These are phyloP conservation scores for Parotia lawesii DNA, from an alignment of 2,113 vertebrate genomes.

Conservation along the genomic window DNA sequence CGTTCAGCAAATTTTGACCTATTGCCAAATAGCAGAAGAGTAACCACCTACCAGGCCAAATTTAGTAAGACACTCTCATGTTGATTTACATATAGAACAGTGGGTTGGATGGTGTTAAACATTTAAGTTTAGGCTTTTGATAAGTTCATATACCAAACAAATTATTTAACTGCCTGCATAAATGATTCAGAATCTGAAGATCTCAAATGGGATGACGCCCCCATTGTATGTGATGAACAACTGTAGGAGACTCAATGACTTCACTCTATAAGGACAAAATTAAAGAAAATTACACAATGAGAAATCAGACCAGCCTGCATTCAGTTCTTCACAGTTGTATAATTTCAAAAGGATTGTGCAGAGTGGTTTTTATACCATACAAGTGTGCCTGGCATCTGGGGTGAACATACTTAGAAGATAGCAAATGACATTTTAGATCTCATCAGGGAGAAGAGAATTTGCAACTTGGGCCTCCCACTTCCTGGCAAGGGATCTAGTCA, in stretches of 20 bases:
- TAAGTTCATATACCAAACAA: neutral
- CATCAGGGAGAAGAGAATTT: neutral
- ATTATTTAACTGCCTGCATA: neutral
- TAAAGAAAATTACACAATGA: neutral
- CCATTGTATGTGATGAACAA: neutral
- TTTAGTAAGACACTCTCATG: neutral
- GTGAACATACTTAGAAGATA: neutral
- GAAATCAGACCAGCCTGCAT: neutral
- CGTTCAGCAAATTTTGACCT: neutral
- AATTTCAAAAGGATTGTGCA: neutral
- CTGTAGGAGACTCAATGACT: neutral
- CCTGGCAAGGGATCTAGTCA: neutral
- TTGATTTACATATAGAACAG: conserved; percentile 3
- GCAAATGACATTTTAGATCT: neutral
- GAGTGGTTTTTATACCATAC: neutral
- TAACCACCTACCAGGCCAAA: neutral
- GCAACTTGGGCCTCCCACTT: neutral
- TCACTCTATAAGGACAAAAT: neutral
- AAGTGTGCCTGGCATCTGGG: neutral
- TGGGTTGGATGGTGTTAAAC: neutral
- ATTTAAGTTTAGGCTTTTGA: neutral
- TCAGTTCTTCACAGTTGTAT: neutral
- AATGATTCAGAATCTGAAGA: neutral
- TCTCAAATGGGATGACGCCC: neutral
- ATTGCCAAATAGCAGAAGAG: neutral